Percentiles rank a stretch among this genome's conserved stretches.
phyloP scores from a whole-genome alignment of 2,113 vertebrate genomes.

The Gila orcuttii region DNA sequence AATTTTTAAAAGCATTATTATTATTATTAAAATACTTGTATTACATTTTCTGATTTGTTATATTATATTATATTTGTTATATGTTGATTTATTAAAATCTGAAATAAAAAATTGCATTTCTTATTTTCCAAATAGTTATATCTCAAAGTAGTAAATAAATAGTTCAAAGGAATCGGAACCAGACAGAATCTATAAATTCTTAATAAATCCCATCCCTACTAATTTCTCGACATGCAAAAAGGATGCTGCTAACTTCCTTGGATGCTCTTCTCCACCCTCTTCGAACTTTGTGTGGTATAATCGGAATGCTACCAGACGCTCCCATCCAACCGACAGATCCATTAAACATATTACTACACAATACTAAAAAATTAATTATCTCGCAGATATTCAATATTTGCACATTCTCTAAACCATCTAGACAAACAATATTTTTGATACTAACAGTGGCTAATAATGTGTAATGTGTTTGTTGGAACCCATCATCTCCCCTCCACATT shows the following conservation, averaged over 20 bases:
- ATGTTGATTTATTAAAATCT: not conserved
- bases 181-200: not conserved
- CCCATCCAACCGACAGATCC: not conserved
- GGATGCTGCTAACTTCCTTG: not conserved
- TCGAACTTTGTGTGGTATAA: constrained; percentile 65
- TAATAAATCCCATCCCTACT: not conserved
- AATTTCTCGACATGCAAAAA: not conserved
- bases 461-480: not conserved
- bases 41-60: not conserved
- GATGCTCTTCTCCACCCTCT: not conserved
- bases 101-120: not conserved
- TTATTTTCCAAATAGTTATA: not conserved
- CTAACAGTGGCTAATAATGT: not conserved
- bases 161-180: not conserved
- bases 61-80: not conserved
- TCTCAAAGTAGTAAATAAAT: not conserved
- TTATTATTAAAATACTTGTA: no score
- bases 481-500: constrained; percentile 61
- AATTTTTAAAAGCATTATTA: not conserved
- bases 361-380: not conserved
- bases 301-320: constrained; percentile 52
- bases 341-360: not conserved
- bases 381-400: not conserved
- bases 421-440: not conserved
- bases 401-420: not conserved